Percentiles rank a stretch among this genome's conserved stretches.
These are phyloP conservation scores for Shinisaurus crocodilurus DNA, from an alignment of 2,113 vertebrate genomes.

Conservation along the genomic window DNA sequence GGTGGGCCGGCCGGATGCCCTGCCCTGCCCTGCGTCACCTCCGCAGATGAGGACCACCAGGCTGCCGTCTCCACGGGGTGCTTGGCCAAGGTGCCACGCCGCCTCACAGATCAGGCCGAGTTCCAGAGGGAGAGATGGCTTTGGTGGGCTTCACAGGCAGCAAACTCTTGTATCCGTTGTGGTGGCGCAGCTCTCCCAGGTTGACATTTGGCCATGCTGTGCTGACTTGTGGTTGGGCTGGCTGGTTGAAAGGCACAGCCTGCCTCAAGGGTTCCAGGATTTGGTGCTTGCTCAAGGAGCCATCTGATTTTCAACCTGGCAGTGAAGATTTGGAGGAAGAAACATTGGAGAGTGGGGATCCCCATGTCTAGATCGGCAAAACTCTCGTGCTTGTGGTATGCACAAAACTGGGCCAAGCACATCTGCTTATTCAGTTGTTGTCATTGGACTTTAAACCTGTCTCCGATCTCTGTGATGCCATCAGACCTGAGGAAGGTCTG, in stretches of 20 bases:
- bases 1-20: too few relatives aligned
- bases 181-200: neutral
- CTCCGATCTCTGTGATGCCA: neutral
- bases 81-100: neutral
- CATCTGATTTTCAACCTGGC: neutral
- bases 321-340: neutral
- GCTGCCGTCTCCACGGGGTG: too few relatives aligned
- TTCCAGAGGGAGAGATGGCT: neutral
- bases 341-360: accelerated
- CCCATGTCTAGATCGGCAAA: neutral
- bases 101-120: neutral
- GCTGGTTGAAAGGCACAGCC: neutral
- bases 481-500: neutral
- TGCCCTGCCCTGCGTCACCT: too few relatives aligned
- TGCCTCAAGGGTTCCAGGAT: neutral
- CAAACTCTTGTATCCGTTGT: neutral
- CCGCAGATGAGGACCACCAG: too few relatives aligned
- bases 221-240: neutral
- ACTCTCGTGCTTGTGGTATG: neutral
- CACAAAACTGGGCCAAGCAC: neutral
- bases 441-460: neutral
- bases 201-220: neutral
- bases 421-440: neutral
- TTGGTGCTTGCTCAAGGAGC: too few relatives aligned
- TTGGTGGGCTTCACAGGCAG: neutral